phyloP scores from a whole-genome alignment of 2,113 vertebrate species.

The Proteles cristata region DNA sequence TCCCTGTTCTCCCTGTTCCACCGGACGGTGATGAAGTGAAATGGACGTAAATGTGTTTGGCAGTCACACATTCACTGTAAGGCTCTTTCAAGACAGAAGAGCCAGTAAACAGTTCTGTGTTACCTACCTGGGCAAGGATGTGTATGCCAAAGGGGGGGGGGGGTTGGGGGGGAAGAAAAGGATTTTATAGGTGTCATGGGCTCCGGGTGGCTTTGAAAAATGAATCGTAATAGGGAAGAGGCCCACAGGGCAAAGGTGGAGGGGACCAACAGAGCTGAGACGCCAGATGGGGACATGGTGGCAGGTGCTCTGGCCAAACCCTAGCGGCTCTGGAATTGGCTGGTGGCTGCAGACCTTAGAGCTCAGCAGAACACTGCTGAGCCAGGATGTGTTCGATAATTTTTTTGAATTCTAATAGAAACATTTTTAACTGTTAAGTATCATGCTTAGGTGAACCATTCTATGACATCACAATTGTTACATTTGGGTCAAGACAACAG shows the following conservation, averaged over 20 bases:
- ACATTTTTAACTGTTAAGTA: too few relatives aligned
- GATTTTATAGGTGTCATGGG: not conserved
- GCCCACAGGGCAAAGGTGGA: not conserved
- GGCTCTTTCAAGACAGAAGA: not conserved
- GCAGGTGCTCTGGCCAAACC: not conserved
- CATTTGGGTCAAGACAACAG: not conserved
- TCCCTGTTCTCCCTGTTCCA: not conserved
- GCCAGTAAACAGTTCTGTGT: not conserved
- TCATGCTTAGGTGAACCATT: not conserved
- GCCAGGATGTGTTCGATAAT: not conserved
- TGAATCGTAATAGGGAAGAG: not conserved
- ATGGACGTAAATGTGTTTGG: not conserved
- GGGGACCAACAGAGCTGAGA: not conserved
- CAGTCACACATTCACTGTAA: not conserved
- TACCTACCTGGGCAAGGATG: not conserved
- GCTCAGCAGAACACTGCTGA: not conserved
- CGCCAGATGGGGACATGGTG: not conserved
- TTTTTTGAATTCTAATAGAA: not conserved
- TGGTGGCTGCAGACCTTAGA: not conserved
- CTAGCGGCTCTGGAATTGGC: not conserved
- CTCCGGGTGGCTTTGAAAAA: not conserved
- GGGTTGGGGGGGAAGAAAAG: not conserved
- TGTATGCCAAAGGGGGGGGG: rapidly evolving
- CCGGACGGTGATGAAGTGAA: not conserved
- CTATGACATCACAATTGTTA: not conserved